Evolutionary conservation across 2,113 vertebrate species (phyloP), one percentile per base, ranked within the genome.

Genomic region (Notothenia coriiceps): DNA sequence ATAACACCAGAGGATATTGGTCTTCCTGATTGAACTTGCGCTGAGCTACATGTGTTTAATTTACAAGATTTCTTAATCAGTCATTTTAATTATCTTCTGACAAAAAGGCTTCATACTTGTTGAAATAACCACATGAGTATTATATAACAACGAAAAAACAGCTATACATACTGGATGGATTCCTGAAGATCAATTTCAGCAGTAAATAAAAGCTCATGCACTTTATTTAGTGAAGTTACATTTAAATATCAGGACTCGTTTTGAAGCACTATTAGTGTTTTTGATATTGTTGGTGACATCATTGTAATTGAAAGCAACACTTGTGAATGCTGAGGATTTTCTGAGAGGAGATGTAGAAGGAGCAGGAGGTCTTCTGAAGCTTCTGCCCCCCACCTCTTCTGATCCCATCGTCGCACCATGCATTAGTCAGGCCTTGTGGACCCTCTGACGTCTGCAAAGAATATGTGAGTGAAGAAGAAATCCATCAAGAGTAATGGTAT

Each of bases 341-440:
- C 7, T 40, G 35, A 40, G 7, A 40, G 6, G 35, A 40, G 4
- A 29, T 29, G 29, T 29, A 29, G 29, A 29, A 29, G 29, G 29
- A 40, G 35, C 51, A 15, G 52, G 84, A 82, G 83, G 78, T 80
- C 64, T 70, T 77, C 50, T 60, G 74, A 59, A 81, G 85, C 86
- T 77, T 78, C 74, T 0, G 50, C 35, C 82, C 79, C 77, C 77
- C 89, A 85, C 79, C 83, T 89, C 85, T 88, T 93, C 84, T 89
- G 86, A 94, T 92, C 82, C 88, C 90, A 90, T 92, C 70, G 93
- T 95, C 80, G 80, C 84, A 84, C 92, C 92, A 94, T 96, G 85
- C 91, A 95, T 97, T 96, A 96, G 96, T 96, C 93, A 95, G 90
- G 86, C 80, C 74, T 94, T 90, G 85, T 87, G 94, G 91, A 88